phyloP scores from a whole-genome alignment of 1,140 invertebrate species.

The Philopotamus ludificatus region DNA sequence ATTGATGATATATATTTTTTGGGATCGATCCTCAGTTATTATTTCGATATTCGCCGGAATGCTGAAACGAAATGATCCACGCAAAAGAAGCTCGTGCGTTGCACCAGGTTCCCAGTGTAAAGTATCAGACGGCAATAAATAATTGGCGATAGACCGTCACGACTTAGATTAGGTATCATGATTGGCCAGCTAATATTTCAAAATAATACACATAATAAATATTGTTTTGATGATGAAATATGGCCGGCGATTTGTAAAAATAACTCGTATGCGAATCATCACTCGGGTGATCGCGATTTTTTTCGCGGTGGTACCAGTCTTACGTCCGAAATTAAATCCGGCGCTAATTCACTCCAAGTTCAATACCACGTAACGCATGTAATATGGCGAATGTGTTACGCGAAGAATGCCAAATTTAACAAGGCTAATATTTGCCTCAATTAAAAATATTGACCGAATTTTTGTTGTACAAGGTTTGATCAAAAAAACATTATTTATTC shows the following conservation, averaged over 20 bases:
- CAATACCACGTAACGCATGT: too few relatives aligned
- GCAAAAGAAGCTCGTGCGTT: slow-evolving; percentile 1
- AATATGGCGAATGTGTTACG: too few relatives aligned
- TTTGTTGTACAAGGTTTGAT: too few relatives aligned
- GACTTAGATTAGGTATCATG: slow-evolving; percentile 35
- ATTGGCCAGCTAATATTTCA: slow-evolving; percentile 36
- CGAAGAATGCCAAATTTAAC: too few relatives aligned
- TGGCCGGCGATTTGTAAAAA: not conserved
- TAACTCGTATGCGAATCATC: not conserved
- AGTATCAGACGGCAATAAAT: slow-evolving; percentile 28
- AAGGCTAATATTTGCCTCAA: too few relatives aligned
- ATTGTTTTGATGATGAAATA: not conserved
- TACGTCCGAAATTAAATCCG: too few relatives aligned
- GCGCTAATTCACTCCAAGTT: too few relatives aligned
- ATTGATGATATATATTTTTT: not conserved
- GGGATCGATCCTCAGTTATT: not conserved
- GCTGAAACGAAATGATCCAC: slow-evolving; percentile 6
- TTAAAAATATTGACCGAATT: too few relatives aligned
- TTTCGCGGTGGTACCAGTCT: too few relatives aligned
- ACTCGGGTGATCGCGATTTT: too few relatives aligned
- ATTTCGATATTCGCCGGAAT: not conserved
- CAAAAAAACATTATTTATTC: too few relatives aligned
- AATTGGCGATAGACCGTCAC: slow-evolving; percentile 38
- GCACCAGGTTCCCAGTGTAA: not conserved
- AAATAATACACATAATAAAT: slow-evolving; percentile 23